These are phyloP conservation scores for Cataglyphis livida DNA, from an alignment of 2,888 invertebrate genomes.

Conservation along the genomic window DNA sequence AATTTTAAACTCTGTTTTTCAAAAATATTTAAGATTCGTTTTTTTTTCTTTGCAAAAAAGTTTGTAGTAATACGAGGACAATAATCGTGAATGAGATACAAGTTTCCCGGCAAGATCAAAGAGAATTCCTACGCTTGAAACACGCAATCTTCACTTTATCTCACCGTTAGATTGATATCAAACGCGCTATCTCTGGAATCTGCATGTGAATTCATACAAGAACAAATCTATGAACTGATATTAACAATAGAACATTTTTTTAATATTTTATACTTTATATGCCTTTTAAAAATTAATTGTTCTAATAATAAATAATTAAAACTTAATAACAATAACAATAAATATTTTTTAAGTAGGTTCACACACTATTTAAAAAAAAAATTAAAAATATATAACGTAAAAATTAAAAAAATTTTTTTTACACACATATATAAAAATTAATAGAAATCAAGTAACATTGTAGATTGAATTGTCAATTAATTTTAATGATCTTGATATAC, in stretches of 20 bases:
- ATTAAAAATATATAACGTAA: neutral
- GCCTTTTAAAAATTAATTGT: neutral
- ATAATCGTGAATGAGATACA: constrained; percentile 62
- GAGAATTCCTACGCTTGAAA: constrained; percentile 78
- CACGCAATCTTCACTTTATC: constrained; percentile 63
- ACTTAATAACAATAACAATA: neutral
- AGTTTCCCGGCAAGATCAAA: constrained; percentile 79
- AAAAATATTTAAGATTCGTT: neutral
- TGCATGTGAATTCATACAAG: constrained; percentile 38
- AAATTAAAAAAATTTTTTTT: neutral
- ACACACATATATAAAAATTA: neutral
- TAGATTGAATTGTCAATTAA: constrained; percentile 8
- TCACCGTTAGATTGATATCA: constrained; percentile 68
- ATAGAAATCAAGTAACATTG: neutral
- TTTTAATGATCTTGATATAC: neutral
- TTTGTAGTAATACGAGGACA: constrained; percentile 44
- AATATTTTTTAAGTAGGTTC: neutral
- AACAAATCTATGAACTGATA: neutral
- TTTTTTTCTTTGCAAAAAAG: neutral
- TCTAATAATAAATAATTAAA: neutral
- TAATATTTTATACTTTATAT: neutral
- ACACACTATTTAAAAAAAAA: neutral
- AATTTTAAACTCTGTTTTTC: neutral
- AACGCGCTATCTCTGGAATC: constrained; percentile 53
- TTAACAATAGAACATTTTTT: neutral